phyloP scores from a whole-genome alignment of 2,113 vertebrate genomes.

The Fulmarus glacialis region DNA sequence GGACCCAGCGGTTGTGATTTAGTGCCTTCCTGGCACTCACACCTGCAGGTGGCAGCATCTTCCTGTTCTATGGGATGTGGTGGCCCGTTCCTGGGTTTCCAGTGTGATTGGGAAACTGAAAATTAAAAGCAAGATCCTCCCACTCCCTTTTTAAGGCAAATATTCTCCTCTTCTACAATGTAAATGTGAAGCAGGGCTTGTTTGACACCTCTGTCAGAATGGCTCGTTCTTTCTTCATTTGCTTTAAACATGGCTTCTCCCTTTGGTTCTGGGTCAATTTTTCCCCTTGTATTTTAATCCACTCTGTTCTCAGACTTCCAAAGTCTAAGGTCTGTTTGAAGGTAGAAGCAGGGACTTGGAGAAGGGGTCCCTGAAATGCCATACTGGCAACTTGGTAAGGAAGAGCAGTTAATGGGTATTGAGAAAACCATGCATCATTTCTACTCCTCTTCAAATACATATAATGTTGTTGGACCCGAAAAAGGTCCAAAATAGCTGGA shows the following conservation, averaged over 20 bases:
- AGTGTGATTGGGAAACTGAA: neutral
- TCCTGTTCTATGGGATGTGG: conserved; percentile 8
- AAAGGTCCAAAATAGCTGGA: neutral
- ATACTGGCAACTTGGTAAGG: neutral
- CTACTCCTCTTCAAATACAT: neutral
- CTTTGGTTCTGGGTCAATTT: neutral
- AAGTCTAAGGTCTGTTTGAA: neutral
- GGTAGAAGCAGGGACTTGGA: neutral
- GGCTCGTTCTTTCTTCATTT: neutral
- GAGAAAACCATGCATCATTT: neutral
- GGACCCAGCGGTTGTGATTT: neutral
- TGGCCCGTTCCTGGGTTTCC: neutral
- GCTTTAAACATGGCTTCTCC: neutral
- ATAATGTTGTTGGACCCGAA: neutral
- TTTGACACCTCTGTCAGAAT: neutral
- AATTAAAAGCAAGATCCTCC: neutral
- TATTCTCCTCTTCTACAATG: neutral
- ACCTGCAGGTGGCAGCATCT: conserved; percentile 72
- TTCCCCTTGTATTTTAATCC: neutral
- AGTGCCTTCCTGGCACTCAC: neutral
- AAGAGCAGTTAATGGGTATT: neutral
- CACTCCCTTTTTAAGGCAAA: neutral
- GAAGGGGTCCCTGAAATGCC: neutral
- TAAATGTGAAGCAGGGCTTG: neutral
- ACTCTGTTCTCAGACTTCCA: neutral